Percentiles rank a stretch among this genome's conserved stretches.
Evolutionary conservation across 2,888 invertebrate genomes (phyloP).

Genomic region (Amphiduros pacificus): DNA sequence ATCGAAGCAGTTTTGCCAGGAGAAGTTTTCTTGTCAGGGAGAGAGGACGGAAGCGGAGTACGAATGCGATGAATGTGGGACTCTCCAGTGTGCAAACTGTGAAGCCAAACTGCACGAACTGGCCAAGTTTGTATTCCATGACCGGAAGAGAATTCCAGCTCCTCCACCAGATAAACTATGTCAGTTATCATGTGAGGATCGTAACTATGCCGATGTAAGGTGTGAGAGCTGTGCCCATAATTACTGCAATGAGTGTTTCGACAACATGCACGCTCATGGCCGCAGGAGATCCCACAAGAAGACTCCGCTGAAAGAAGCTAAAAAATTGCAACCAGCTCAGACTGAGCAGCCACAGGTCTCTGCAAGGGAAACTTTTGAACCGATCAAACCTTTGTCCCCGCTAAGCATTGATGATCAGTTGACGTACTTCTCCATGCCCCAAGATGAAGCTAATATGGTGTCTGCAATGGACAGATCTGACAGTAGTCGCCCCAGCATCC

Average conservation of each 20-base stretch:
- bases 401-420: slow-evolving; percentile 40
- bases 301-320: slow-evolving; percentile 26
- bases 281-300: slow-evolving; percentile 1
- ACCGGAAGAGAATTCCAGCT: slow-evolving; percentile 40
- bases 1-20: slow-evolving; percentile 47
- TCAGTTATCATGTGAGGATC: slow-evolving; percentile 45
- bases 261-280: slow-evolving; percentile 33
- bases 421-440: slow-evolving; percentile 48
- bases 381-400: slow-evolving; percentile 41
- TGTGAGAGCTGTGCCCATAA: slow-evolving; percentile 52
- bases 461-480: no score
- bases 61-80: slow-evolving; percentile 54
- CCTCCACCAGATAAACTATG: slow-evolving; percentile 49
- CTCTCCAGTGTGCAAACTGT: slow-evolving; percentile 55
- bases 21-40: slow-evolving; percentile 48
- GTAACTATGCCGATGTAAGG: slow-evolving; percentile 55
- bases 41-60: slow-evolving; percentile 47
- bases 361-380: not conserved
- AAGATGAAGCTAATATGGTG: slow-evolving; percentile 23
- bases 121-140: slow-evolving; percentile 49
- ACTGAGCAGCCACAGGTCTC: slow-evolving; percentile 21
- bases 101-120: slow-evolving; percentile 50
- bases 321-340: slow-evolving; percentile 23
- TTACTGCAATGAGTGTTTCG: slow-evolving; percentile 55
- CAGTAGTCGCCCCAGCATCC: no score